These are phyloP conservation scores for Malurus alboscapulatus DNA, from an alignment of 2,113 vertebrate species.

Conservation along the genomic window DNA sequence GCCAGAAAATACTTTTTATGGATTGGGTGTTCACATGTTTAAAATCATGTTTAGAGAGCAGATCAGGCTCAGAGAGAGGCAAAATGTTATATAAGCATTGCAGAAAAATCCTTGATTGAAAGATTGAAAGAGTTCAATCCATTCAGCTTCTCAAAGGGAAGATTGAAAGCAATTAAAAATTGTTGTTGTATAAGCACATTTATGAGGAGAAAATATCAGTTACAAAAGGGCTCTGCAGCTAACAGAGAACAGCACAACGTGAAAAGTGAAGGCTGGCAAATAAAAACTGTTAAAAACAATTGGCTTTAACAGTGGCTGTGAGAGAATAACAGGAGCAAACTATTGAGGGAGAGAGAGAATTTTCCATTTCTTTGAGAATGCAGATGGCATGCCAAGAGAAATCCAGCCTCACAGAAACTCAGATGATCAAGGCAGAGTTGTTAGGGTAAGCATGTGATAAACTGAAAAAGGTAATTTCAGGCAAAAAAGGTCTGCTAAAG, in stretches of 20 bases:
- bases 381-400: background rate
- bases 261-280: background rate
- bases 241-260: background rate
- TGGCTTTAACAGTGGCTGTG: background rate
- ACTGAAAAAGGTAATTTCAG: background rate
- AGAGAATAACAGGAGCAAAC: background rate
- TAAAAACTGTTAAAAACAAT: background rate
- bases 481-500: background rate
- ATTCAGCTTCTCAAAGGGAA: background rate
- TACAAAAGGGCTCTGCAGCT: background rate
- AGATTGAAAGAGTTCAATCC: background rate
- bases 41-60: background rate
- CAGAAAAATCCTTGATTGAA: background rate
- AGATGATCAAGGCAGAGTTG: background rate
- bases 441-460: background rate
- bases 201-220: background rate
- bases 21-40: background rate
- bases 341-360: background rate
- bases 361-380: background rate
- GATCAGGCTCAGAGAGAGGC: background rate
- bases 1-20: background rate
- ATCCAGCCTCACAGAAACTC: background rate
- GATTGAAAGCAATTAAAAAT: background rate
- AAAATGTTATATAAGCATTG: background rate
- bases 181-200: background rate